Conservation (phyloP, 1,140 invertebrate genomes). For the Charaxes varanes region DNA sequence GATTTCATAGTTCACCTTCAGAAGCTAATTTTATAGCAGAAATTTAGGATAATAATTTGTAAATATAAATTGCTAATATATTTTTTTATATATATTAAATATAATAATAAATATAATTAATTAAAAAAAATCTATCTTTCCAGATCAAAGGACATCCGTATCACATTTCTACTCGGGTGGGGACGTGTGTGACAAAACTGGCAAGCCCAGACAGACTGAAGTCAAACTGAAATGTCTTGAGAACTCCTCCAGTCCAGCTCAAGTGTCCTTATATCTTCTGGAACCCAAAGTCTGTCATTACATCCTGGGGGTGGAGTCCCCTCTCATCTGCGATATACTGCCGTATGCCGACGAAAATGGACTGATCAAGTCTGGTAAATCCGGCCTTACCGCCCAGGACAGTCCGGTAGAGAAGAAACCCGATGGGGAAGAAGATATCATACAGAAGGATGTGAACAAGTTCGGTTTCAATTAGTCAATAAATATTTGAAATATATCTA, state of each 20-base stretch:
- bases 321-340: constrained; percentile 90
- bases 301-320: constrained; percentile 92
- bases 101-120: too few species aligned
- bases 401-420: constrained; percentile 11
- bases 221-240: constrained; percentile 89
- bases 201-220: constrained; percentile 87
- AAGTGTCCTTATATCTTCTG: constrained; percentile 90
- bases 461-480: constrained; percentile 50
- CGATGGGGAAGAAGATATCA: constrained; percentile 21
- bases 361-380: constrained; percentile 56
- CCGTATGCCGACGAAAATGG: constrained; percentile 84
- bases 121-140: too few species aligned
- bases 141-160: constrained; percentile 78
- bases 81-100: too few species aligned
- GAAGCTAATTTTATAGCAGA: too few species aligned
- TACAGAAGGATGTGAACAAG: constrained; percentile 27
- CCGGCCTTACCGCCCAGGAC: constrained; percentile 4
- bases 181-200: constrained; percentile 89
- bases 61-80: too few species aligned
- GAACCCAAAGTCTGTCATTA: constrained; percentile 95
- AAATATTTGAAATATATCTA: too few species aligned
- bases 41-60: too few species aligned
- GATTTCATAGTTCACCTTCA: too few species aligned
- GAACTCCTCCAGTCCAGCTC: constrained; percentile 79
- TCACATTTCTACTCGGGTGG: constrained; percentile 93